Evolutionary conservation across 1,140 invertebrate genomes (phyloP), one percentile per base, ranked within the genome.

Genomic region (Scaptodrosophila lebanonensis): DNA sequence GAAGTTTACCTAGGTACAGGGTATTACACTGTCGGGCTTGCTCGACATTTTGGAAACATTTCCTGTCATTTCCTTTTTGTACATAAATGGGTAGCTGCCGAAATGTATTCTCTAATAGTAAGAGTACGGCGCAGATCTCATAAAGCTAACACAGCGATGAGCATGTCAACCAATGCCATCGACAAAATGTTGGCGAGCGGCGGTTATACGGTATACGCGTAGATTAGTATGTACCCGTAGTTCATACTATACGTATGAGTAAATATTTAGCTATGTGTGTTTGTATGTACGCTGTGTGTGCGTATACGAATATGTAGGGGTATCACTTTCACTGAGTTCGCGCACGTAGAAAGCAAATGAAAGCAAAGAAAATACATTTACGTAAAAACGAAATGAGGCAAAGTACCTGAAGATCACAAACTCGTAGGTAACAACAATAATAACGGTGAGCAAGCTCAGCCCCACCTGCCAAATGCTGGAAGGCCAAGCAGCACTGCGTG

Each of bases 331-430:
- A 79, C 73, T 79, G 8, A 30, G 68, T 61, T 69, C 52, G 73
- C 68, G 73, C 75, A 71, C 64, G 62, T 82, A 79, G 73, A 79
- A 79, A 79, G 73, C 73, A 77, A 77, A 77, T 53, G 73, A 77
- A 79, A 77, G 73, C 73, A 77, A 65, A 68, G 54, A 54, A 66
- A 62, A 62, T 48, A 47, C 44, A 54, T n/a, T n/a, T n/a, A n/a
- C n/a, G n/a, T 61, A 22, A 25, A 43, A 54, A 36, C 47, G 30
- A 43, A 20, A 51, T 11, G 32, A 44, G 39, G 40, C 45, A 39
- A 51, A 49, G 59, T 57, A 63, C 59, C 60, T 44, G 50, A 40
- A n/a, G n/a, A n/a, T n/a, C n/a, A n/a, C 63, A 66, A 27, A 54
- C 33, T 62, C 57, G 50, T 56, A 61, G 48, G 45, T 35, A 53